Evolutionary conservation across 2,888 invertebrate species (phyloP).

Genomic region (Eulithis prunata): DNA sequence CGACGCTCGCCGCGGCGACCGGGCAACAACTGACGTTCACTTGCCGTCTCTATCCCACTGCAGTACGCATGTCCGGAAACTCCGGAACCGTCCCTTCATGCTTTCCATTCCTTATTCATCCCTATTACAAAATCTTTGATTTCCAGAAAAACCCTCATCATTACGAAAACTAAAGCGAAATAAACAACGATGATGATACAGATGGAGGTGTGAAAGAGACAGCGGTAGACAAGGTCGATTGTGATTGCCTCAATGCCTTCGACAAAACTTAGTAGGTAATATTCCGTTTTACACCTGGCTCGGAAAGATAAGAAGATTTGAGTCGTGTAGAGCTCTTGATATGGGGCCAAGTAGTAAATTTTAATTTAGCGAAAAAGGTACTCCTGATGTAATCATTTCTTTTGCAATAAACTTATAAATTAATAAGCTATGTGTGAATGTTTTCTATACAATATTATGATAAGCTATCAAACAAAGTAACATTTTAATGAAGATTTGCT

Average conservation of each 20-base stretch:
- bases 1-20: constrained; percentile 68
- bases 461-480: too few relatives aligned
- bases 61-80: constrained; percentile 80
- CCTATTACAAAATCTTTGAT: constrained; percentile 49
- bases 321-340: constrained; percentile 52
- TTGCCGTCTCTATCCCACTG: constrained; percentile 71
- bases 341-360: constrained; percentile 34
- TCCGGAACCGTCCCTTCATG: constrained; percentile 73
- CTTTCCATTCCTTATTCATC: constrained; percentile 61
- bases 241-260: constrained; percentile 64
- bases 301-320: constrained; percentile 65
- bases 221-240: constrained; percentile 66
- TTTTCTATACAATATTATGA: too few relatives aligned
- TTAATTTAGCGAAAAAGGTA: neutral
- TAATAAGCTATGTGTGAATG: too few relatives aligned
- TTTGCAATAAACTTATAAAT: too few relatives aligned
- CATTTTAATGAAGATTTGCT: too few relatives aligned
- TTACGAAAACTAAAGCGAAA: constrained; percentile 14
- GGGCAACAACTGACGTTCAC: constrained; percentile 73
- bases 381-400: neutral
- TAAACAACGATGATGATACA: constrained; percentile 20
- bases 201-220: constrained; percentile 51
- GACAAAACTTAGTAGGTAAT: constrained; percentile 52
- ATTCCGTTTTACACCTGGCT: constrained; percentile 69
- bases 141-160: constrained; percentile 19